Conservation (phyloP, 2,797 vertebrate genomes). For the Trachops cirrhosus region DNA sequence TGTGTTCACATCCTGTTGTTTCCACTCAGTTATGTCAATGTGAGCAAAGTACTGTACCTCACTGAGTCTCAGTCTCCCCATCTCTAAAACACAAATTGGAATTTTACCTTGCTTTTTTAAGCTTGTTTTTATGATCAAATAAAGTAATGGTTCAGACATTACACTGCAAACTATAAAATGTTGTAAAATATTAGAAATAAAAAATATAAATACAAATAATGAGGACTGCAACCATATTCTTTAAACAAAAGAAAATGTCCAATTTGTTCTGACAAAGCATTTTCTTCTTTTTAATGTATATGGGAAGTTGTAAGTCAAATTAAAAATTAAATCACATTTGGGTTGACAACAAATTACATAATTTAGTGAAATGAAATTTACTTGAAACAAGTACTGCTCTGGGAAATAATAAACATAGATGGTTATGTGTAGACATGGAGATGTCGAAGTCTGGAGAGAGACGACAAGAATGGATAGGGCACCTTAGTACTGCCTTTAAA, state of each 20-base stretch:
- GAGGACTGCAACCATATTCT: background rate
- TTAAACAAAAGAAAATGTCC: background rate
- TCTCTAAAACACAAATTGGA: background rate
- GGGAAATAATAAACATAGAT: background rate
- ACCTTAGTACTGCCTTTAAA: background rate
- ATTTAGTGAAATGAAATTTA: conserved; percentile 15
- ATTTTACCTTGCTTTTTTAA: background rate
- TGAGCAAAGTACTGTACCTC: background rate
- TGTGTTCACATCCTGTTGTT: background rate
- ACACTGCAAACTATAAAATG: background rate
- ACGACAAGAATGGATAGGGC: accelerated
- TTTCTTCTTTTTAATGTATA: background rate
- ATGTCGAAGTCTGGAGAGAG: background rate
- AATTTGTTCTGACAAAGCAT: background rate
- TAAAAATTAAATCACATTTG: background rate
- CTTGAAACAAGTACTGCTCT: background rate
- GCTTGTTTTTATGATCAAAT: background rate
- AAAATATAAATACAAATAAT: background rate
- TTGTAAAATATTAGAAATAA: background rate
- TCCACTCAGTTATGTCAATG: background rate
- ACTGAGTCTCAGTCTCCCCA: background rate
- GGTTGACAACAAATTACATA: background rate
- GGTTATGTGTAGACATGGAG: background rate
- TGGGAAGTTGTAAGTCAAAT: background rate
- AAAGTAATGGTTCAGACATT: background rate